Percentiles rank a stretch among this genome's conserved stretches.
phyloP scores from a whole-genome alignment of 1,140 invertebrate genomes.

The Popillia japonica region DNA sequence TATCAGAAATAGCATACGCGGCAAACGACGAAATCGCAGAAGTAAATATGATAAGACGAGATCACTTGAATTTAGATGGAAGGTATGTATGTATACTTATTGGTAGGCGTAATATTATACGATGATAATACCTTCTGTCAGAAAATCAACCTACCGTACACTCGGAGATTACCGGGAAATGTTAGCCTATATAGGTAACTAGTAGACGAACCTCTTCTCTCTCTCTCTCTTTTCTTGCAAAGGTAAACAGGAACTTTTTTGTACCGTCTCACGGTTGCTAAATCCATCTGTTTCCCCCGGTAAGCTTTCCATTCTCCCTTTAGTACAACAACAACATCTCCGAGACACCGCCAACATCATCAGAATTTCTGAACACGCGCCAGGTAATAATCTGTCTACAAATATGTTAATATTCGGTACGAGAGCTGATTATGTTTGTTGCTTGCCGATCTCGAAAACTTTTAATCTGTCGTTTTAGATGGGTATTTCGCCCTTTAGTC shows the following conservation, averaged over 20 bases:
- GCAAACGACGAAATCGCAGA: too few relatives aligned
- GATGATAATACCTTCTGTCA: neutral
- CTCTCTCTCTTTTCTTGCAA: neutral
- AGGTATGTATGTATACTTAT: too few relatives aligned
- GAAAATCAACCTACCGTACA: neutral
- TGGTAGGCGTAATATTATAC: neutral
- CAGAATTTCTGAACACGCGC: conserved; percentile 34
- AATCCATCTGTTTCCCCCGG: conserved; percentile 22
- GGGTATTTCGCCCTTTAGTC: neutral
- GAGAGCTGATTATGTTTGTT: conserved; percentile 32
- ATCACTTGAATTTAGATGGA: too few relatives aligned
- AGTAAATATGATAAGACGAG: too few relatives aligned
- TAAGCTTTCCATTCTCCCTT: neutral
- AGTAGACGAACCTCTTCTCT: too few relatives aligned
- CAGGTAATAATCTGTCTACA: conserved; percentile 37
- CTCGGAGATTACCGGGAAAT: neutral
- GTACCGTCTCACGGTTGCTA: neutral
- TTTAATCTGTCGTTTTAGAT: conserved; percentile 14
- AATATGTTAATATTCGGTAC: conserved; percentile 40
- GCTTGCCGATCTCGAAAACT: neutral
- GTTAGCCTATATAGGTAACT: neutral
- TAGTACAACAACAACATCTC: neutral
- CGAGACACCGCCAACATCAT: neutral
- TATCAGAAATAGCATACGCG: too few relatives aligned
- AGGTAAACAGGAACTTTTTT: conserved; percentile 1